A percentile compares a stretch with the other conserved stretches of the same genome.
Conservation (phyloP, 2,113 vertebrate species). For the Apistogramma diplotaenia region DNA sequence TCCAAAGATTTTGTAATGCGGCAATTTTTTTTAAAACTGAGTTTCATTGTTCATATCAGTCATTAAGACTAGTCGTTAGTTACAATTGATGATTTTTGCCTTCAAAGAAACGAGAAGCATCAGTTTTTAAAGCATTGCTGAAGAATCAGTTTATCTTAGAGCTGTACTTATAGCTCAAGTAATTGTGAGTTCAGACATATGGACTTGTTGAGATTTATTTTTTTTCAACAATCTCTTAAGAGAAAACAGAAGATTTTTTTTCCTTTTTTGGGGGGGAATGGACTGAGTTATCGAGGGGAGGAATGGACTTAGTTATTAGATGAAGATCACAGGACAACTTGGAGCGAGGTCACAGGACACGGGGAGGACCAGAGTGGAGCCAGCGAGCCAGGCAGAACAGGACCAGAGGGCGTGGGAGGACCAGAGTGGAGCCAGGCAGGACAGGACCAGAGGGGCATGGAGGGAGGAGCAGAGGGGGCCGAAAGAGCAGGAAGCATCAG, state of each 20-base stretch:
- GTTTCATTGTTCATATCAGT: background rate
- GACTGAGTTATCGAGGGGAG: slow-evolving; percentile 32
- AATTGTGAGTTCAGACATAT: background rate
- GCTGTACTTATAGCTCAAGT: background rate
- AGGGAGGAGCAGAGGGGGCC: slow-evolving; percentile 59
- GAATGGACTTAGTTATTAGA: slow-evolving; percentile 72
- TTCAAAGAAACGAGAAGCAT: background rate
- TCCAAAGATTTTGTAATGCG: background rate
- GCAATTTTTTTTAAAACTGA: background rate
- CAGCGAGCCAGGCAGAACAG: slow-evolving; percentile 52
- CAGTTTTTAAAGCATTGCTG: background rate
- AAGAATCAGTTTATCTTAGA: background rate
- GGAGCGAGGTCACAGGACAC: slow-evolving; percentile 26
- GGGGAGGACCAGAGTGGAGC: slow-evolving; percentile 45
- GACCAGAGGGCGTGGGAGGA: slow-evolving; percentile 55
- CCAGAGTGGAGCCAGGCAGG: slow-evolving; percentile 43
- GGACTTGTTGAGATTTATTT: background rate
- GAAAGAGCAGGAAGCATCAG: slow-evolving; percentile 33
- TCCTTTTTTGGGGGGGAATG: background rate
- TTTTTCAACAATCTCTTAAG: background rate
- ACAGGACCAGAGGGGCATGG: slow-evolving; percentile 59
- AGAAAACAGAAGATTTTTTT: slow-evolving; percentile 33
- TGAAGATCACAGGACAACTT: slow-evolving; percentile 49
- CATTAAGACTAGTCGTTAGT: background rate
- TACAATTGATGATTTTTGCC: background rate